These are phyloP conservation scores for Diadema setosum DNA, from an alignment of 35 echinoderm and acorn worm genomes.

Conservation along the genomic window DNA sequence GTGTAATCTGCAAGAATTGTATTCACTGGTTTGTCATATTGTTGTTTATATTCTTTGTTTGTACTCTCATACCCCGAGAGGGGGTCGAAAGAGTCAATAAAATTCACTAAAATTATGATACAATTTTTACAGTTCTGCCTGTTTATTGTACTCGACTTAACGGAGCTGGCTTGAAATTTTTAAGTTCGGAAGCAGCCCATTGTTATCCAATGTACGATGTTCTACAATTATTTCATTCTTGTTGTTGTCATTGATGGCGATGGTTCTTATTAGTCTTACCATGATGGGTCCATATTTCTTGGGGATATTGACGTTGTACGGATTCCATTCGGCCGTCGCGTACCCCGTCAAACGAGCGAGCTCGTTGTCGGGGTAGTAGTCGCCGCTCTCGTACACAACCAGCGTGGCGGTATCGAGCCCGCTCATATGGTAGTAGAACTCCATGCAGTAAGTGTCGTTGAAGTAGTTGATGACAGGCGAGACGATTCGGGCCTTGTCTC, in stretches of 20 bases:
- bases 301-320: neutral
- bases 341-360: neutral
- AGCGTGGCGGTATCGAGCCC: conserved; percentile 37
- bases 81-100: too few species aligned
- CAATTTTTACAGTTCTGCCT: too few species aligned
- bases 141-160: too few species aligned
- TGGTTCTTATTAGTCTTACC: neutral
- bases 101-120: too few species aligned
- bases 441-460: conserved; percentile 2
- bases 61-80: too few species aligned
- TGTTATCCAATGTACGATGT: too few species aligned
- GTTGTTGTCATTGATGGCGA: neutral
- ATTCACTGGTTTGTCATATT: too few species aligned
- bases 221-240: too few species aligned
- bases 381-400: neutral
- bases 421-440: conserved; percentile 77
- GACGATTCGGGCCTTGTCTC: conserved; percentile 33
- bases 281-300: neutral
- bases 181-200: too few species aligned
- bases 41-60: too few species aligned
- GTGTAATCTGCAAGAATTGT: too few species aligned
- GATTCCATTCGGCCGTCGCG: neutral
- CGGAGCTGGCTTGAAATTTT: too few species aligned
- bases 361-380: neutral
- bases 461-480: neutral